phyloP scores from a whole-genome alignment of 2,113 vertebrate species.

The Sturnus vulgaris region DNA sequence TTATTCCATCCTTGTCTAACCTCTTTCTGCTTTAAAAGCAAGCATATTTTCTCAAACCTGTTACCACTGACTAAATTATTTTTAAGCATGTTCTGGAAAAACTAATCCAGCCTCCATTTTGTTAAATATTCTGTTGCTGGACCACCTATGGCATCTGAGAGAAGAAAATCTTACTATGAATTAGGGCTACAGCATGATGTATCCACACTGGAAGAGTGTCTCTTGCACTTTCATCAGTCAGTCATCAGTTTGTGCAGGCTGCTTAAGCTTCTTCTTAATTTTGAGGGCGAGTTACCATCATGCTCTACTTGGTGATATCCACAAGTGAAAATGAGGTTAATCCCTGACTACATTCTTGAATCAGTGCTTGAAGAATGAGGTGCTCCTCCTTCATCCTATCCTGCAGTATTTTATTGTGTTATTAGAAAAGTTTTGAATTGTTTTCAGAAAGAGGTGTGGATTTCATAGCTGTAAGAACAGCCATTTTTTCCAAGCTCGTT shows the following conservation, averaged over 20 bases:
- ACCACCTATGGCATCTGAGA: neutral
- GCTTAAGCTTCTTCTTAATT: neutral
- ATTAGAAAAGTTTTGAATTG: neutral
- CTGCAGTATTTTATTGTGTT: neutral
- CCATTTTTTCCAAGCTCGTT: neutral
- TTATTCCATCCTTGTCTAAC: conserved; percentile 23
- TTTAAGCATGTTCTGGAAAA: neutral
- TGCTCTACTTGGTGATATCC: neutral
- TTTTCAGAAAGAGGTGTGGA: neutral
- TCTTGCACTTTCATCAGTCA: neutral
- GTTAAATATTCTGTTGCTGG: neutral
- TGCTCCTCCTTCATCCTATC: neutral
- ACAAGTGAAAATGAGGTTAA: neutral
- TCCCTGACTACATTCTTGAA: neutral
- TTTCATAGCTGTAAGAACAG: neutral
- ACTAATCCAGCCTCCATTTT: neutral
- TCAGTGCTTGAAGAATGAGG: neutral
- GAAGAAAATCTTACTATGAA: neutral
- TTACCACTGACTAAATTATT: neutral
- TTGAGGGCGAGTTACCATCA: neutral
- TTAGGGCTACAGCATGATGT: neutral
- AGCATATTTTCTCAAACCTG: neutral
- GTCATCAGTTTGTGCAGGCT: neutral
- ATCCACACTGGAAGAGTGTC: neutral
- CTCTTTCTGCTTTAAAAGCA: conserved; percentile 4